Conservation (phyloP, 2,888 invertebrate species). For the Ormyrus thymus region DNA sequence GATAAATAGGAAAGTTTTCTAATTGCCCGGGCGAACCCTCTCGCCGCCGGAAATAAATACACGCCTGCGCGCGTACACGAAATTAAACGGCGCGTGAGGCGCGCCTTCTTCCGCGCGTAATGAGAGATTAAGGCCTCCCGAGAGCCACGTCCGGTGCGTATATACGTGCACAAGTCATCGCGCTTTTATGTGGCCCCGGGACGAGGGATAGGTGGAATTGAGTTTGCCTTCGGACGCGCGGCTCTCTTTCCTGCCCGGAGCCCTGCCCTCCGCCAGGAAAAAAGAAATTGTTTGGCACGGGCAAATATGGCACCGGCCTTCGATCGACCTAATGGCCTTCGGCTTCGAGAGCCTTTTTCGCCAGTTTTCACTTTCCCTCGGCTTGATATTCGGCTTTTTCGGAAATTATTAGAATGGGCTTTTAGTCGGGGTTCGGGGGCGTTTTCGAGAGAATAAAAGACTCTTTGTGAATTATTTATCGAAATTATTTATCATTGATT, state of each 20-base stretch:
- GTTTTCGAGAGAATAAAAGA: no score
- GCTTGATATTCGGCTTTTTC: not conserved
- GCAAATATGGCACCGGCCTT: conserved; percentile 38
- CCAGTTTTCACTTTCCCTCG: not conserved
- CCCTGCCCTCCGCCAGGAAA: conserved; percentile 13
- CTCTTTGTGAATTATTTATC: no score
- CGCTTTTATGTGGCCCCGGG: conserved; percentile 2
- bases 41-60: conserved; percentile 40
- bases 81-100: conserved; percentile 43
- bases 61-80: conserved; percentile 3
- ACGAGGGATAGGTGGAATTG: conserved; percentile 29
- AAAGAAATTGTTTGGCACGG: conserved; percentile 56
- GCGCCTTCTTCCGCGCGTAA: conserved; percentile 39
- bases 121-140: conserved; percentile 50
- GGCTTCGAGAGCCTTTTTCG: not conserved
- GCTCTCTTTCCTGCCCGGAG: not conserved
- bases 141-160: conserved; percentile 13
- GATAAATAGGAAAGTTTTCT: conserved; percentile 33
- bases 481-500: no score
- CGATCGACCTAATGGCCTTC: conserved; percentile 39
- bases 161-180: not conserved
- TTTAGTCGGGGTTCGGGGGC: not conserved
- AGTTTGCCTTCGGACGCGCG: conserved; percentile 38
- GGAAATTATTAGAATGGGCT: not conserved
- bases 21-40: conserved; percentile 48